Conservation (phyloP, 2,888 invertebrate species). For the Xestoiulus laeticollis region DNA sequence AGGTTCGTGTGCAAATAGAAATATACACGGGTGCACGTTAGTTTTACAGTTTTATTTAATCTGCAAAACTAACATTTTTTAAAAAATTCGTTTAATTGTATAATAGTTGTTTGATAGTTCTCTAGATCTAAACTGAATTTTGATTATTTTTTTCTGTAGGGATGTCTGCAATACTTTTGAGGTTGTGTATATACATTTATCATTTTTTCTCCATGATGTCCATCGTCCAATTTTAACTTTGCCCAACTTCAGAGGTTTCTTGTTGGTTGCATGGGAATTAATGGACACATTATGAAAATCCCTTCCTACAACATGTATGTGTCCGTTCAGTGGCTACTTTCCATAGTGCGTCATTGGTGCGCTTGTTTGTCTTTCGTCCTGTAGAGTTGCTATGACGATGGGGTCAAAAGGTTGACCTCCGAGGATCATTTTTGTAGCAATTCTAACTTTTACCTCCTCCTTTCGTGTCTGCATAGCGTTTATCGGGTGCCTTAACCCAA, state of each 20-base stretch:
- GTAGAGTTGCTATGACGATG: not conserved
- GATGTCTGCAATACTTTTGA: too few relatives aligned
- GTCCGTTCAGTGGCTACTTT: constrained; percentile 25
- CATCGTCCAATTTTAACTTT: not conserved
- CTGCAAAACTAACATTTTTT: too few relatives aligned
- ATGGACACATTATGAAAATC: constrained; percentile 1
- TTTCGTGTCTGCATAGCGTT: constrained; percentile 1
- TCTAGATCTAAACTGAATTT: too few relatives aligned
- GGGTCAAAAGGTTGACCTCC: constrained; percentile 41
- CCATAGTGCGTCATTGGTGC: constrained; percentile 7
- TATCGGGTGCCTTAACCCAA: constrained; percentile 30
- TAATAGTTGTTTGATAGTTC: too few relatives aligned
- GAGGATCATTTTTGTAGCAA: constrained; percentile 23
- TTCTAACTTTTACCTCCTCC: constrained; percentile 24
- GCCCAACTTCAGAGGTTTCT: not conserved
- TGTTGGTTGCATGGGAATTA: not conserved
- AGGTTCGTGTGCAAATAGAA: constrained; percentile 2
- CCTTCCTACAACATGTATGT: not conserved
- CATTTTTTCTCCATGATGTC: not conserved
- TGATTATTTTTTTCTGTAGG: too few relatives aligned
- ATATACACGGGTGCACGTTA: not conserved
- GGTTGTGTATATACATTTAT: too few relatives aligned
- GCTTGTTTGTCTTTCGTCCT: not conserved
- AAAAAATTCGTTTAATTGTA: too few relatives aligned
- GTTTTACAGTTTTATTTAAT: too few relatives aligned